Evolutionary conservation across 2,888 invertebrate genomes (phyloP), one percentile per base, ranked within the genome.

Genomic region (Cantharis lateralis): DNA sequence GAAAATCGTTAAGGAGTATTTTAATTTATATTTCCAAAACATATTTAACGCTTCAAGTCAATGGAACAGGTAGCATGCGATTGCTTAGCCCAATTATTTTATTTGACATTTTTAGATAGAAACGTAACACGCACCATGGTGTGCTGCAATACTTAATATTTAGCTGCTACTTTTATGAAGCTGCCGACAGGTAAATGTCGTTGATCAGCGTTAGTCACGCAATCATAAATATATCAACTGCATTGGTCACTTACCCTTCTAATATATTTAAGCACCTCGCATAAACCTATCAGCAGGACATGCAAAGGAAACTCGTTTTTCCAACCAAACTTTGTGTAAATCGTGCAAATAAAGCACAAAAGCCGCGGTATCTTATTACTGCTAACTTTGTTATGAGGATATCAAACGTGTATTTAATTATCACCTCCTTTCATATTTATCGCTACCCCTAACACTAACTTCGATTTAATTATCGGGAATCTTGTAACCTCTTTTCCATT

Each of bases 171-270:
- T 80, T 83, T 84, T 85, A 84, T 84, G 82, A 83, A 83, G 83
- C 84, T 83, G 85, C 82, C 83, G 85, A 85, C 85, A 85, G 83
- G 82, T 84, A 83, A 84, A 84, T 84, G 84, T 85, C 83, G 85
- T 82, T 82, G 84, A 83, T 84, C 81, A 80, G 80, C 80, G 73
- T 75, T 81, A 81, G 84, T 82, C 85, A 86, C 85, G 85, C 85
- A 77, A 85, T 79, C 79, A 78, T 81, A 78, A 84, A 84, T 84
- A 79, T 78, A 77, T 80, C 80, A 83, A 80, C 81, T 81, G 81
- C 82, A 84, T 84, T 84, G 80, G 81, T 81, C 83, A 84, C 83
- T 85, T 84, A 84, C 85, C 85, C 84, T 85, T 85, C 84, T 83
- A 84, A 82, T 82, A 79, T 80, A 74, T 74, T 71, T 79, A 71